A percentile compares a stretch with the other conserved stretches of the same genome.
Evolutionary conservation across 92 coral and sea anemone genomes (phyloP).

Genomic region (Actinostola sp.): DNA sequence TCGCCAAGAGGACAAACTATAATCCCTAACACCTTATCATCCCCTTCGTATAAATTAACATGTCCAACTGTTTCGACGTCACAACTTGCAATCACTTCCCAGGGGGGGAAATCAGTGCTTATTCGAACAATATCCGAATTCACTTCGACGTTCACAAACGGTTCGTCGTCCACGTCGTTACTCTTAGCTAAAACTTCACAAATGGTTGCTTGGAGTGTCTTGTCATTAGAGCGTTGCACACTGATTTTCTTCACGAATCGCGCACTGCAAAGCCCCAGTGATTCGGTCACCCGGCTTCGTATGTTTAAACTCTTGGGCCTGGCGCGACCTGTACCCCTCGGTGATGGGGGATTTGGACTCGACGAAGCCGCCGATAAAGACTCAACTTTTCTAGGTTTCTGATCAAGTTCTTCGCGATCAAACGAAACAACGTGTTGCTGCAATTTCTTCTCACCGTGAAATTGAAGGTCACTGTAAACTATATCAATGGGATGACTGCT

Average conservation of each 20-base stretch:
- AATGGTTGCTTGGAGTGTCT: conserved; percentile 68
- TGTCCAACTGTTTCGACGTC: conserved; percentile 81
- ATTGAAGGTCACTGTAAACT: conserved; percentile 91
- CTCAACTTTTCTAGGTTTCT: conserved; percentile 28
- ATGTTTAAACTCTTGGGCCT: conserved; percentile 79
- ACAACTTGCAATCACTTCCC: conserved; percentile 83
- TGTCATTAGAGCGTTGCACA: conserved; percentile 82
- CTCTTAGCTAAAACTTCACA: conserved; percentile 66
- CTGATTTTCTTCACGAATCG: conserved; percentile 60
- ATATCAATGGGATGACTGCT: conserved; percentile 85
- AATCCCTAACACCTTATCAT: conserved; percentile 67
- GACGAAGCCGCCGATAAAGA: conserved; percentile 48
- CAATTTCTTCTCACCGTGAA: conserved; percentile 41
- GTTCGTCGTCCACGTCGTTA: conserved; percentile 56
- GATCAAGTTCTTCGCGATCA: conserved; percentile 1
- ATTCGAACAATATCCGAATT: conserved; percentile 78
- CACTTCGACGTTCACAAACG: conserved; percentile 86
- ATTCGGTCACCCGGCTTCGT: conserved; percentile 37
- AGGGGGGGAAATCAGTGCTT: conserved; percentile 90
- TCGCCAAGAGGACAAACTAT: conserved; percentile 70
- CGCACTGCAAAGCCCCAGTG: conserved; percentile 82
- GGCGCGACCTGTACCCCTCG: conserved; percentile 35
- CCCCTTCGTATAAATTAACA: conserved; percentile 72
- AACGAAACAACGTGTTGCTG: conserved; percentile 35
- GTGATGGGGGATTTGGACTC: conserved; percentile 58